These are phyloP conservation scores for Flabesymbios commensalis DNA, from an alignment of 2,888 invertebrate genomes.

Conservation along the genomic window DNA sequence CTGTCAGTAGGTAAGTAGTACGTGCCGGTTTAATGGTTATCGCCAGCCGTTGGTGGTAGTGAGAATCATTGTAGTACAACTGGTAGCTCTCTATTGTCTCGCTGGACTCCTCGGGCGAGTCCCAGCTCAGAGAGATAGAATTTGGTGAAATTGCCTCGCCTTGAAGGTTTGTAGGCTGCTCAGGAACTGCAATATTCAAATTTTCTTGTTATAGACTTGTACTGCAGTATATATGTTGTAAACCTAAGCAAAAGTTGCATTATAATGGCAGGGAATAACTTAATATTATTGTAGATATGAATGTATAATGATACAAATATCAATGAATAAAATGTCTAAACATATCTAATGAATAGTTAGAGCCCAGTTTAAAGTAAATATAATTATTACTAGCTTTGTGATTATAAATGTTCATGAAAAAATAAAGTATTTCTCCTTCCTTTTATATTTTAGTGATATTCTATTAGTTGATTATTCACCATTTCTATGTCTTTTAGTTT, in stretches of 20 bases:
- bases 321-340: neutral
- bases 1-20: conserved; percentile 76
- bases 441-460: too few relatives aligned
- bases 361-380: neutral
- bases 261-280: neutral
- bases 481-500: too few relatives aligned
- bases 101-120: conserved; percentile 77
- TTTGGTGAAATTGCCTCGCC: conserved; percentile 70
- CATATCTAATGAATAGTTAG: neutral
- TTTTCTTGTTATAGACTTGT: too few relatives aligned
- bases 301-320: neutral
- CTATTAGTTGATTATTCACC: too few relatives aligned
- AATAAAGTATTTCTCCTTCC: too few relatives aligned
- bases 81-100: conserved; percentile 94
- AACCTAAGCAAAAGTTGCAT: neutral
- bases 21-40: conserved; percentile 47
- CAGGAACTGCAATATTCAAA: conserved; percentile 33
- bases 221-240: neutral
- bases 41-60: conserved; percentile 47
- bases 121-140: conserved; percentile 89
- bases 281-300: neutral
- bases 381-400: neutral
- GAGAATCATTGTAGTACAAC: conserved; percentile 83
- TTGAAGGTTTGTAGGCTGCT: conserved; percentile 38
- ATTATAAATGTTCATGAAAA: neutral